Percentiles rank a stretch among this genome's conserved stretches.
Evolutionary conservation across 2,113 vertebrate genomes (phyloP).

Genomic region (Agelaius phoeniceus): DNA sequence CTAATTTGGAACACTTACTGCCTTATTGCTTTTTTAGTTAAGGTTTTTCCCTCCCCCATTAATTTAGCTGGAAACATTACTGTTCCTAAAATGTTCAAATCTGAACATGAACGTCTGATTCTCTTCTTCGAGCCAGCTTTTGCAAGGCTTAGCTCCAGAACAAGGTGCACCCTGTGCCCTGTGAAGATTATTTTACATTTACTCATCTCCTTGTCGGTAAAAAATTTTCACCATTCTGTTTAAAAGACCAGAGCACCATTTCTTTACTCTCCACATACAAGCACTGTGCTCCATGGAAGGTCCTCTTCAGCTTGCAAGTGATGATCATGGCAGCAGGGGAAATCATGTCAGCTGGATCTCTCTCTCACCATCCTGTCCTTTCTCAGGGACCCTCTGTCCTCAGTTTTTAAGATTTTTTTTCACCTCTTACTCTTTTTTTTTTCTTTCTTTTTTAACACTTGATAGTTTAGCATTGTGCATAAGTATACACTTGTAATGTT

Average conservation of each 20-base stretch:
- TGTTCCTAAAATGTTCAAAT: constrained; percentile 11
- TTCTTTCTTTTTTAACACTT: not conserved
- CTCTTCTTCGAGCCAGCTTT: constrained; percentile 17
- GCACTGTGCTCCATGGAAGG: constrained; percentile 40
- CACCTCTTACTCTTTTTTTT: not conserved
- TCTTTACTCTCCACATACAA: constrained; percentile 39
- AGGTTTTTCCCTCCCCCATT: not conserved
- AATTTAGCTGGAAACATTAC: not conserved
- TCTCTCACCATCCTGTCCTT: constrained; percentile 54
- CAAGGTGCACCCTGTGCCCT: constrained; percentile 12
- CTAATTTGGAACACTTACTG: constrained; percentile 22
- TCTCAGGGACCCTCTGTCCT: constrained; percentile 33
- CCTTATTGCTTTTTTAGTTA: not conserved
- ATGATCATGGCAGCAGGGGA: constrained; percentile 49
- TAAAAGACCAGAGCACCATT: constrained; percentile 37
- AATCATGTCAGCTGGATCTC: constrained; percentile 40
- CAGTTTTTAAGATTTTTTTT: not conserved
- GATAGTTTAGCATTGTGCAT: constrained; percentile 13
- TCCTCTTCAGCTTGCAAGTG: constrained; percentile 65
- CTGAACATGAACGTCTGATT: not conserved
- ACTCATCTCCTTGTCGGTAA: constrained; percentile 18
- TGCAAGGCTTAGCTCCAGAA: constrained; percentile 1
- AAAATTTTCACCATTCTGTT: not conserved
- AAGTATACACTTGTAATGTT: constrained; percentile 7
- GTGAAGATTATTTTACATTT: constrained; percentile 19